A percentile compares a stretch with the other conserved stretches of the same genome.
Evolutionary conservation across 2,888 invertebrate species (phyloP).

Genomic region (Ochropleura leucogaster): DNA sequence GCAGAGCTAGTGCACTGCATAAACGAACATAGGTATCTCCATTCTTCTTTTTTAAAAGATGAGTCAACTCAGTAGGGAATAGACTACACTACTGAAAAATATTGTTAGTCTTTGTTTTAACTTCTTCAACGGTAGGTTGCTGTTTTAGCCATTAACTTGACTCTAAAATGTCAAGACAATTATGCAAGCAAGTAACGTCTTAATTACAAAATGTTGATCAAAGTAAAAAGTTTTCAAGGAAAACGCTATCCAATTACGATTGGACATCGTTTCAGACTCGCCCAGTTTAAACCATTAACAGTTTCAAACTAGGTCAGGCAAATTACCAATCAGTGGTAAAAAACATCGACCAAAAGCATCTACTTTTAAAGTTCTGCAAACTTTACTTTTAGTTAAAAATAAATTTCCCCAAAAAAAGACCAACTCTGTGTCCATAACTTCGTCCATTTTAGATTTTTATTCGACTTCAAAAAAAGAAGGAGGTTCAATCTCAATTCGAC

Average conservation of each 20-base stretch:
- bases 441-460: not conserved
- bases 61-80: not conserved
- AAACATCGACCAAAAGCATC: not conserved
- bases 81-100: not conserved
- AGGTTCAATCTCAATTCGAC: too few species aligned
- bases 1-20: too few species aligned
- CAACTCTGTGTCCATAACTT: constrained; percentile 10
- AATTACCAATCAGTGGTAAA: constrained; percentile 1
- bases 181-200: not conserved
- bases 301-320: constrained; percentile 30
- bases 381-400: constrained; percentile 6
- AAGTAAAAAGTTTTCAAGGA: not conserved
- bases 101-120: not conserved
- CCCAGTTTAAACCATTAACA: constrained; percentile 9
- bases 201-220: not conserved
- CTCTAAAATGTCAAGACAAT: not conserved
- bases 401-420: not conserved
- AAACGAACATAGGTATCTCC: too few species aligned
- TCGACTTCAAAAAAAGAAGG: too few species aligned
- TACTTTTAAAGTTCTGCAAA: constrained; percentile 5
- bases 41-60: too few species aligned
- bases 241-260: constrained; percentile 1
- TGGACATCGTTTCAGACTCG: not conserved
- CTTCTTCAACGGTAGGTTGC: not conserved
- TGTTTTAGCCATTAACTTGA: not conserved